Evolutionary conservation across 2,113 vertebrate species (phyloP).

Genomic region (Ophthalmotilapia sp.): DNA sequence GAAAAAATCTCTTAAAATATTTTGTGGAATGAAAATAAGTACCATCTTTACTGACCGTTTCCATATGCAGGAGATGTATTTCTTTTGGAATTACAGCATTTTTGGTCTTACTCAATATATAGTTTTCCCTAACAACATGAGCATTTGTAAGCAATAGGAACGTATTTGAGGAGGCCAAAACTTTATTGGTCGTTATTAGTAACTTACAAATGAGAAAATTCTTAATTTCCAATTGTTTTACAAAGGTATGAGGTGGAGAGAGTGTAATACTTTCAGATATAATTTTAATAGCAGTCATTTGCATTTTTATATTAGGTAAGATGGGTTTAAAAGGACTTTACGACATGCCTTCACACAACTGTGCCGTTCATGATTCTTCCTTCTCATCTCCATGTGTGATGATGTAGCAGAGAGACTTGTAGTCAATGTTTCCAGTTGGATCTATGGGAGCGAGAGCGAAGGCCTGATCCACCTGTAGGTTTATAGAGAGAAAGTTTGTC

Average conservation of each 20-base stretch:
- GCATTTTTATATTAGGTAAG: neutral
- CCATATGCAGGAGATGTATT: neutral
- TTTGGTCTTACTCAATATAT: neutral
- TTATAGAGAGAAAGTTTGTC: neutral
- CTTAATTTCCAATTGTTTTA: neutral
- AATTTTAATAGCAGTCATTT: neutral
- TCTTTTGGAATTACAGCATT: neutral
- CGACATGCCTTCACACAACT: neutral
- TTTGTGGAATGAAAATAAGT: neutral
- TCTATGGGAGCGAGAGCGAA: slow-evolving; percentile 81
- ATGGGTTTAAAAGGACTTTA: too few relatives aligned
- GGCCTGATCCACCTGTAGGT: slow-evolving; percentile 76
- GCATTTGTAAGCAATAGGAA: neutral
- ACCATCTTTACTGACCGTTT: neutral
- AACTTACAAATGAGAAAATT: neutral
- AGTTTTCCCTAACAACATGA: neutral
- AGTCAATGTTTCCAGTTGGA: slow-evolving; percentile 81
- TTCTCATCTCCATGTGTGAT: slow-evolving; percentile 87
- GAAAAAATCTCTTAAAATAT: neutral
- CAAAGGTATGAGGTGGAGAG: neutral
- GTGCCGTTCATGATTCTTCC: too few relatives aligned
- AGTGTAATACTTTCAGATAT: neutral
- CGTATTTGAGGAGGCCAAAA: neutral
- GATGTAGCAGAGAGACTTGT: slow-evolving; percentile 86
- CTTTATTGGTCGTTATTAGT: neutral